Base-by-base conservation (phyloP, 1,140 invertebrate genomes). In the Sarcophaga peregrina region DNA sequence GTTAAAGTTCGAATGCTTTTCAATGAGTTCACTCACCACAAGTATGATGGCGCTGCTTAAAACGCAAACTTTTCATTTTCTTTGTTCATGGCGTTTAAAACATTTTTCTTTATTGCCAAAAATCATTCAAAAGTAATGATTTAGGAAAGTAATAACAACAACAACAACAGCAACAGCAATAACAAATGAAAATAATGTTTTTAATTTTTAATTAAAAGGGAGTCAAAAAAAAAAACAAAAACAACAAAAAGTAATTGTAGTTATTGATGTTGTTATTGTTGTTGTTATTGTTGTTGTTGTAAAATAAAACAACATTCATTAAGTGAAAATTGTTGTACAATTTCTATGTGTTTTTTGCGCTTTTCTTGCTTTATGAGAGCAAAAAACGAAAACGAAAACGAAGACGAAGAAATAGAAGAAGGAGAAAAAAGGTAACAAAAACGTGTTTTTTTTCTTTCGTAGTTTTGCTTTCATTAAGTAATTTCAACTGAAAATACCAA, bases 161-260 rank as follows among this genome's bases (percentile, higher is more conserved):
- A 37, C 25, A 76, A 76, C 9, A 76, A 76, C n/a, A 5, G 58
- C n/a, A n/a, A n/a, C n/a, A n/a, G 58, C 5, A 78, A 47, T 10
- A 74, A 48, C n/a, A 48, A n/a, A 46, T 47, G 15, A 48, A 37
- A 37, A 20, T 78, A 50, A 50, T 45, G 75, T 76, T 46, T 37
- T 15, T 78, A 78, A 78, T 78, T 52, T 78, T 8, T 78, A 78
- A 78, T 15, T 74, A 13, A 45, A 74, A 45, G 6, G 45, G 50
- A 52, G 50, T 52, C 50, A 1, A 52, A 74, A 74, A 5, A 46
- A 74, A 9, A 45, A 74, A 74, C 15, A 74, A 74, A 46, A 73
- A 73, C 6, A 25, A 20, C 0, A 68, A 3, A n/a, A 68, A 25
- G 17, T 52, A 52, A n/a, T 68, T 68, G 17, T 68, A 68, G n/a